Evolutionary conservation across 2,113 vertebrate genomes (phyloP).

Genomic region (Meleagris gallopavo): DNA sequence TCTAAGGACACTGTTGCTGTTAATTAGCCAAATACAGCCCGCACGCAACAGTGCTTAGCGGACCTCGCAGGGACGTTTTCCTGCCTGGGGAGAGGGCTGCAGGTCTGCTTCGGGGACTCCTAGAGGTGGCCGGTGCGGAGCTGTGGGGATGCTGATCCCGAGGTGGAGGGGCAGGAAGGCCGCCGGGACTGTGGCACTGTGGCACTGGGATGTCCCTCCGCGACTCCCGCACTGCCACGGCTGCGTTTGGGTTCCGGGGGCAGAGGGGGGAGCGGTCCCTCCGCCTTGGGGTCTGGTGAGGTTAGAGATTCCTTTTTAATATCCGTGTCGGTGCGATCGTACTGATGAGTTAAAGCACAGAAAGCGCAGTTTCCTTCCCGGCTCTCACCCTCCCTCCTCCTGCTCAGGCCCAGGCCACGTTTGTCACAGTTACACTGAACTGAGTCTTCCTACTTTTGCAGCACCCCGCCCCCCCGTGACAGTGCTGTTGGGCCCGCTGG

Average conservation of each 20-base stretch:
- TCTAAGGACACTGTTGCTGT: neutral
- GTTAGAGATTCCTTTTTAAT: neutral
- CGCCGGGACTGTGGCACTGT: too few species aligned
- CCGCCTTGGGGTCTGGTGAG: neutral
- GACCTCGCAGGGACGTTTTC: fast-evolving
- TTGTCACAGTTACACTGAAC: neutral
- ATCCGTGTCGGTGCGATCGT: neutral
- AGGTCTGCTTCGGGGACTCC: too few species aligned
- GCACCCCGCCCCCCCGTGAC: neutral
- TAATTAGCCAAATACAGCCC: neutral
- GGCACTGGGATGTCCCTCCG: too few species aligned
- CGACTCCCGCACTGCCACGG: too few species aligned
- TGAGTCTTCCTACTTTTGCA: neutral
- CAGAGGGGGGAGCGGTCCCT: neutral
- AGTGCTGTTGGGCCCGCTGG: neutral
- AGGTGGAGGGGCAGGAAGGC: too few species aligned
- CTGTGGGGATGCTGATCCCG: too few species aligned
- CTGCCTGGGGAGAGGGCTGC: neutral
- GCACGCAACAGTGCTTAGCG: neutral
- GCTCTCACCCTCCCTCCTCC: neutral
- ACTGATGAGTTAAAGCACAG: neutral
- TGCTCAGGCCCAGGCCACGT: neutral
- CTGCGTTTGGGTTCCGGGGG: neutral
- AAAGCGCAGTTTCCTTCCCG: neutral
- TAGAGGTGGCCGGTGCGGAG: too few species aligned